Evolutionary conservation across 1,140 invertebrate species (phyloP), one percentile per base, ranked within the genome.

Genomic region (Triops longicaudatus): DNA sequence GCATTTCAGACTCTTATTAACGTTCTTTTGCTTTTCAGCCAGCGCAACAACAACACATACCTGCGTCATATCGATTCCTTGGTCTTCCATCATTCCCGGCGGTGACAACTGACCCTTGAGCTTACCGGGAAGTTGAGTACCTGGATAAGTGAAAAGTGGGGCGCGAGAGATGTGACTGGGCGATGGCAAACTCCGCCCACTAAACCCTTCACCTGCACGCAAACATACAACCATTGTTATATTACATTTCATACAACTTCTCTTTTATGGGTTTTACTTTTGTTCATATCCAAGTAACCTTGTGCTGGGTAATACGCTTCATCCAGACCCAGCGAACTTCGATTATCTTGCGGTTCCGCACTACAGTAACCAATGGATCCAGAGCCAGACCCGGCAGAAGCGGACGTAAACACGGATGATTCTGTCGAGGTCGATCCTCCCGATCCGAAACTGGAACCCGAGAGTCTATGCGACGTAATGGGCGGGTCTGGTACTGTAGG

Each of bases 401-500:
- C 79, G 22, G 81, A 79, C 79, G 89, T 89, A 43, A 87, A 85
- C 80, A 88, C 88, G 79, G 91, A 89, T 81, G 92, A 91, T 63
- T 90, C 91, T 14, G 81, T 81, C 26, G 90, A 88, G n/a, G 90
- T 90, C 81, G 92, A 91, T 50, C 91, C 91, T 22, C 82, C 82
- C 27, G 90, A 88, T 77, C 90, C 90, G 83, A 91, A 91, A 79
- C 89, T 90, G 81, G 89, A 90, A 75, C 90, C 90, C 3, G 90
- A 91, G 83, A 91, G 90, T 72, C 85, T 78, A 76, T 83, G 80
- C 10, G 72, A 41, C 31, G 44, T 63, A 79, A 81, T 84, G 4
- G 81, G 81, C 44, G 79, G 89, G 80, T 92, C 91, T 0, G 91
- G 92, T 41, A 93, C 91, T 7, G 91, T 90, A 5, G 92, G 92